Conservation (phyloP, 2,797 vertebrate genomes). For the Pipistrellus pygmaeus region DNA sequence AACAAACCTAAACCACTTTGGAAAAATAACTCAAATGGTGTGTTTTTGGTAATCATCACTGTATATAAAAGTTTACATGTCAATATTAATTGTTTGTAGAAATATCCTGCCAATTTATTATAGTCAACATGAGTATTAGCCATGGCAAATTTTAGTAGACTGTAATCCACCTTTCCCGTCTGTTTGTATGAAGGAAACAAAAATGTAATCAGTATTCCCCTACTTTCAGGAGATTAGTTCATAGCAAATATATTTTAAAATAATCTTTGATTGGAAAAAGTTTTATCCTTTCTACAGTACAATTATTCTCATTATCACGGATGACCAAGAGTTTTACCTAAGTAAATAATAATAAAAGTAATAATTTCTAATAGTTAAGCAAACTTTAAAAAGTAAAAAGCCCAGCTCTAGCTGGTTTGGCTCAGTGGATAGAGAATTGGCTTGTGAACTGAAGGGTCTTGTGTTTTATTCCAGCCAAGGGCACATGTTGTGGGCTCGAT, state of each 20-base stretch:
- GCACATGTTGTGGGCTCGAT: no score
- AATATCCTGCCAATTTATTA: not conserved
- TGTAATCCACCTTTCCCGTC: not conserved
- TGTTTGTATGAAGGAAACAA: not conserved
- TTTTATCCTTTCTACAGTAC: not conserved
- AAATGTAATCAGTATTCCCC: not conserved
- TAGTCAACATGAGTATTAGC: conserved; percentile 46
- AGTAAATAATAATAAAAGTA: not conserved
- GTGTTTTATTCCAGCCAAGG: no score
- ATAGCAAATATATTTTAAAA: not conserved
- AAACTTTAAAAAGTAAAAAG: not conserved
- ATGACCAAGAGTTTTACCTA: not conserved
- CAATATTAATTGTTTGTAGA: conserved; percentile 55
- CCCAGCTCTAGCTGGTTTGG: no score
- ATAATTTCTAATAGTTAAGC: not conserved
- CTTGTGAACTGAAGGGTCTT: no score
- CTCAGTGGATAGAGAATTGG: no score
- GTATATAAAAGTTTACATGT: conserved; percentile 3
- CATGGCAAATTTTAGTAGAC: not conserved
- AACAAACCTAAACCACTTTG: not conserved
- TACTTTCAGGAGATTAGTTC: not conserved
- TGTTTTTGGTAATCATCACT: not conserved
- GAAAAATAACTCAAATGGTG: not conserved
- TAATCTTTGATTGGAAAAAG: not conserved
- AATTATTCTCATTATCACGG: conserved; percentile 4